Conservation (phyloP, 2,888 invertebrate species). For the Aporophyla nigra region DNA sequence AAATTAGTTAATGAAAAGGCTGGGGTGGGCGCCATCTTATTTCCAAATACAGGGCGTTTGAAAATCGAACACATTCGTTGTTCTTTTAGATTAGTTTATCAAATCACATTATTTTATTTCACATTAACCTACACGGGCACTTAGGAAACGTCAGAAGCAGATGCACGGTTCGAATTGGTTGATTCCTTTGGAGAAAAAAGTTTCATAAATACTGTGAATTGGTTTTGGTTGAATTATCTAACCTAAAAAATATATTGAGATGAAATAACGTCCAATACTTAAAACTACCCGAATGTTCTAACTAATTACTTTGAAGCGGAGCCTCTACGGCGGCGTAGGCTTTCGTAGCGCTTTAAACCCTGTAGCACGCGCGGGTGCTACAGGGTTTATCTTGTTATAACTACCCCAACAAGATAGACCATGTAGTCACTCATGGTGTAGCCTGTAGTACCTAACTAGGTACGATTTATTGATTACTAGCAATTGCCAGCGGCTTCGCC, state of each 20-base stretch:
- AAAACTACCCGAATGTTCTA: background rate
- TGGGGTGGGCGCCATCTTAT: slow-evolving; percentile 70
- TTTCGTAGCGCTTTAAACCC: slow-evolving; percentile 31
- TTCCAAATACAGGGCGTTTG: slow-evolving; percentile 66
- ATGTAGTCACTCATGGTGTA: too few relatives aligned
- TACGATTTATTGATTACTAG: too few relatives aligned
- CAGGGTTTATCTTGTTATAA: background rate
- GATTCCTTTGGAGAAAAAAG: too few relatives aligned
- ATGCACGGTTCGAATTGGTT: too few relatives aligned
- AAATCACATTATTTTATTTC: too few relatives aligned
- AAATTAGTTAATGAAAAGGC: slow-evolving; percentile 83
- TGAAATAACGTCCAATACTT: background rate
- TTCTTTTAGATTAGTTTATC: background rate
- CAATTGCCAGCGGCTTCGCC: too few relatives aligned
- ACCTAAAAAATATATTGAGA: background rate
- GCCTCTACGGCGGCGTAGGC: slow-evolving; percentile 32
- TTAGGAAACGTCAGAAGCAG: too few relatives aligned
- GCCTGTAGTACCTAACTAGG: background rate
- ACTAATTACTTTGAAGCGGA: background rate
- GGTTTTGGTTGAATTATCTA: background rate
- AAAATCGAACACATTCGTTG: background rate
- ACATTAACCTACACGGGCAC: too few relatives aligned
- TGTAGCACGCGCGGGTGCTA: slow-evolving; percentile 17
- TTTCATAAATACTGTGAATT: background rate
- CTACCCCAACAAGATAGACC: too few relatives aligned